Evolutionary conservation across 2,113 vertebrate species (phyloP).

Genomic region (Sinocyclocheilus anshuiensis): DNA sequence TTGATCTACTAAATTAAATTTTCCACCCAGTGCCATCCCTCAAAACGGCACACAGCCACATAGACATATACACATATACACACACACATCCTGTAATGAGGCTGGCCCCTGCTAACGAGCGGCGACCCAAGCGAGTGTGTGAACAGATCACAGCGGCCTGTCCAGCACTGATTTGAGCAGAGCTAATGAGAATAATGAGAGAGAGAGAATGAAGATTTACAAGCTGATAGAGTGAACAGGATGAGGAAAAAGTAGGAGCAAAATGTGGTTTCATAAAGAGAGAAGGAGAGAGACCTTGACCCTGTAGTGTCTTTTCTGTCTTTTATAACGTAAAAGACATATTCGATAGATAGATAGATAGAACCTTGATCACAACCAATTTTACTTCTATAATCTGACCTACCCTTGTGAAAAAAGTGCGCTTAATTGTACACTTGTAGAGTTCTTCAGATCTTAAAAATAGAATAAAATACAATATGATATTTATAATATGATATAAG

Average conservation of each 20-base stretch:
- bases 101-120: conserved; percentile 67
- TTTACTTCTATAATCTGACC: neutral
- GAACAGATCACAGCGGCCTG: conserved; percentile 79
- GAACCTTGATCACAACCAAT: neutral
- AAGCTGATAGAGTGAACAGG: conserved; percentile 10
- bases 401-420: neutral
- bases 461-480: no score
- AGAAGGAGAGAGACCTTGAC: neutral
- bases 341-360: neutral
- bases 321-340: no score
- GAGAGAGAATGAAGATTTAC: neutral
- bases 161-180: conserved; percentile 75
- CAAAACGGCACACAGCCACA: neutral
- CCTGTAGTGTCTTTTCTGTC: neutral
- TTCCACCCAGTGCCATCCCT: conserved; percentile 11
- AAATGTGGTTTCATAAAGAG: neutral
- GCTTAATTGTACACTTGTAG: neutral
- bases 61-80: conserved; percentile 45
- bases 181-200: conserved; percentile 79
- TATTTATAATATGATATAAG: no score
- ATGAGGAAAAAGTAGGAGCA: neutral
- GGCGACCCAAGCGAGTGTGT: conserved; percentile 72
- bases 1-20: conserved; percentile 20
- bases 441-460: no score
- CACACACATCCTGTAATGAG: conserved; percentile 55